Evolutionary conservation across 2,888 invertebrate species (phyloP).

Genomic region (Dasysyrphus tricinctus): DNA sequence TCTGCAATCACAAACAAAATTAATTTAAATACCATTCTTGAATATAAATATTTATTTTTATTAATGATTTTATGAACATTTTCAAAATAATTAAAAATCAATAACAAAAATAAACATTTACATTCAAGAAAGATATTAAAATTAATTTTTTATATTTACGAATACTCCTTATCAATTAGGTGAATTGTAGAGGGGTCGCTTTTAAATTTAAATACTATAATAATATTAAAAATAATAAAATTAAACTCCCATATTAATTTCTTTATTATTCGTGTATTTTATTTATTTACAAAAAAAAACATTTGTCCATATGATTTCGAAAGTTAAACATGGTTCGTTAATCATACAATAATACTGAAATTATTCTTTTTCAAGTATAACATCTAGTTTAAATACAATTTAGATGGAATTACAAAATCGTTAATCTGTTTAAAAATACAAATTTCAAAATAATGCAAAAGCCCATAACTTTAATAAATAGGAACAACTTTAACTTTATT

Average conservation of each 20-base stretch:
- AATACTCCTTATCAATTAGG: too few species aligned
- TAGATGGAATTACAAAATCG: conserved; percentile 43
- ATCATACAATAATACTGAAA: conserved; percentile 12
- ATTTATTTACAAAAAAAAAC: conserved; percentile 13
- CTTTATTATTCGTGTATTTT: background rate
- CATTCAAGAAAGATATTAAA: too few species aligned
- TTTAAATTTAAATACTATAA: too few species aligned
- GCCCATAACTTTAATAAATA: conserved; percentile 72
- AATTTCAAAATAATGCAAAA: conserved; percentile 56
- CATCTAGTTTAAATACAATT: conserved; percentile 11
- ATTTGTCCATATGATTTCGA: background rate
- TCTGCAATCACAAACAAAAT: too few species aligned
- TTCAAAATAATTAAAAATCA: too few species aligned
- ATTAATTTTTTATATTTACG: too few species aligned
- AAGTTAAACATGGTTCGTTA: background rate
- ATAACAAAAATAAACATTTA: too few species aligned
- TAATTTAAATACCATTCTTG: too few species aligned
- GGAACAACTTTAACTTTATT: conserved; percentile 72
- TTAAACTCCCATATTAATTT: background rate
- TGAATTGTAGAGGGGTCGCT: too few species aligned
- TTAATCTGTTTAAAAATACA: conserved; percentile 40
- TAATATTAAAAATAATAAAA: too few species aligned
- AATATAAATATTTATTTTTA: too few species aligned
- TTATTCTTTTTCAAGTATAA: background rate
- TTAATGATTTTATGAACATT: too few species aligned